Base-by-base conservation (phyloP, 2,888 invertebrate species). In the Drosophila villosipedis region DNA sequence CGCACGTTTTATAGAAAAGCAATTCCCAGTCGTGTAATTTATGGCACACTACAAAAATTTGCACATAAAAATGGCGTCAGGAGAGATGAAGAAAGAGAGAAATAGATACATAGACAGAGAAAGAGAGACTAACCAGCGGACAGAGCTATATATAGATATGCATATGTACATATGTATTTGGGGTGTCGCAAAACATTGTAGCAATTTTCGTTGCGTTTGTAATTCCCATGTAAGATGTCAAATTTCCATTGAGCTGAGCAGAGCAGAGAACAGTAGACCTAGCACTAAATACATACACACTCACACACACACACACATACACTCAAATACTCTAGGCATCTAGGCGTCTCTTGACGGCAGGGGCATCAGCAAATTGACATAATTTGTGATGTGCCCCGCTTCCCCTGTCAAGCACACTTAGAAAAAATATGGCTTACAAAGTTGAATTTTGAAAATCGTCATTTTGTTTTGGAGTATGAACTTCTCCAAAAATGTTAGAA, bases 1-100 rank as follows among this genome's bases (percentile, higher is more conserved):
- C 89, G 89, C 87, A 90, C 87, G 87, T 89, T 89, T 90, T 89
- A 88, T 91, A 89, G 89, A 90, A 88, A 88, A 88, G 91, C 87
- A 91, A 88, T 88, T 88, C 87, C 91, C 87, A 82, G 87, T 79
- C 84, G 87, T 89, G 86, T 90, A 88, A 88, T 88, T 88, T 90
- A 88, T 88, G 87, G 80, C 91, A 82, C 89, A 90, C 87, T 88
- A 91, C 87, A 90, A 87, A 90, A 88, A 88, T 89, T 88, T 88
- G 87, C 87, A 82, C 89, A 89, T 80, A 82, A 86, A 85, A 89
- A 85, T 76, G 89, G 59, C 80, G 70, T 68, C 65, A 58, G 71
- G 68, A 54, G 58, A 37, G 58, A 54, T 57, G 10, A 22, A 31
- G 37, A 28, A 14, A 57, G 50, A 10, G 16, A 43, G 12, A 47